Conservation (phyloP, 2,888 invertebrate species). For the Drosophila dives region DNA sequence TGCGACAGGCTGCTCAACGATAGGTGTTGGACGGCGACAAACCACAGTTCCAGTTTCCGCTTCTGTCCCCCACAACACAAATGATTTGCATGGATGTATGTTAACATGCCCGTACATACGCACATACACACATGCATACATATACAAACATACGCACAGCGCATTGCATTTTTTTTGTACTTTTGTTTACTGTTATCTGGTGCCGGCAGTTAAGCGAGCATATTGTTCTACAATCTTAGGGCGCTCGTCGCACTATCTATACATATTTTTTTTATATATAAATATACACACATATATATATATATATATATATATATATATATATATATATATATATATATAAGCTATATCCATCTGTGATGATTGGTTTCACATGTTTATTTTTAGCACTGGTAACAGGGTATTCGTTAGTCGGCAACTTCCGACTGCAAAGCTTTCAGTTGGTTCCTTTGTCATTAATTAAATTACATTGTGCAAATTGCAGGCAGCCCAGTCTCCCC, state of each 20-base stretch:
- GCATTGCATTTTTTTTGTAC: neutral
- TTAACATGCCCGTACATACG: neutral
- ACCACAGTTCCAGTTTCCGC: neutral
- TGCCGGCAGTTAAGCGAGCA: neutral
- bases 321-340: neutral
- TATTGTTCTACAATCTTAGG: neutral
- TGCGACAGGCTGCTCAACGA: slow-evolving; percentile 8
- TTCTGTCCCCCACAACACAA: neutral
- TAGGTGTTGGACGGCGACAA: slow-evolving; percentile 1
- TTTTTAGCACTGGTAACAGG: neutral
- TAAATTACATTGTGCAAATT: slow-evolving; percentile 84
- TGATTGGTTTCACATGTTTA: neutral
- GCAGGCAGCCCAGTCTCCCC: slow-evolving; percentile 47
- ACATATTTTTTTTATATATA: too few relatives aligned
- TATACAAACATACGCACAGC: neutral
- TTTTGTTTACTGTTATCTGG: neutral
- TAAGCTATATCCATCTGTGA: neutral
- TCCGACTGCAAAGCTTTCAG: neutral
- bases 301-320: neutral
- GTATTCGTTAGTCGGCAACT: neutral
- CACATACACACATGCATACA: neutral
- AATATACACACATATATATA: too few relatives aligned
- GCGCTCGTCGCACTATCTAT: too few relatives aligned
- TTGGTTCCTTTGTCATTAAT: slow-evolving; percentile 66
- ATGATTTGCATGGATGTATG: neutral